Evolutionary conservation across 2,797 vertebrate genomes (phyloP), one percentile per base, ranked within the genome.

Genomic region (Erethizon dorsatum): DNA sequence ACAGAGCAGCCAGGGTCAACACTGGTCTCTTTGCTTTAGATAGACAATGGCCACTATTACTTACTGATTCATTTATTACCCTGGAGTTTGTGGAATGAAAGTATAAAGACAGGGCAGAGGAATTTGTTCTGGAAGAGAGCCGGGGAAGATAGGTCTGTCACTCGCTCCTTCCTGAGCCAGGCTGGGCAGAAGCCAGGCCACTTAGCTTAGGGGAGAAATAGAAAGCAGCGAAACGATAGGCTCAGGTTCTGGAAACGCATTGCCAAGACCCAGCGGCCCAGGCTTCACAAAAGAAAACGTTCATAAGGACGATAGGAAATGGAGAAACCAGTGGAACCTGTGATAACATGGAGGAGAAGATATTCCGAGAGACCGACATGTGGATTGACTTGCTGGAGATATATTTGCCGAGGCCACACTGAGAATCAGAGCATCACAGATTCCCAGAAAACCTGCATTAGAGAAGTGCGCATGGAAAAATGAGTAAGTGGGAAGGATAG

Each of bases 61-160:
- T 57, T 69, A 54, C 50, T n/a, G 61, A 83, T 54, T 94, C 84
- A 79, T 65, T 95, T 96, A 71, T 86, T 95, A 56, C 33, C 5
- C 20, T 79, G 57, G 78, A 82, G 37, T 69, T 92, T 97, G 41
- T 94, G 83, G 47, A 90, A 90, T 83, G 41, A 88, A 90, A 26
- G 33, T 41, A 80, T 86, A 90, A 93, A 91, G 80, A 75, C 12
- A 85, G 47, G 94, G 6, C 33, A 69, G 56, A 92, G 50, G 69
- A 12, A 83, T 96, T 82, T 96, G 45, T 87, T 95, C 45, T 91
- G 41, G 22, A 93, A 91, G 7, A 13, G 6, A 96, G n/a, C 56
- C 33, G 73, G 24, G 31, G 59, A 93, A 88, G 9, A 31, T 10
- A 63, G 73, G 12, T 79, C 61, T 84, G 26, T 93, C 28, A 65